Evolutionary conservation across 2,113 vertebrate species (phyloP), one percentile per base, ranked within the genome.

Genomic region (Sciurus niger): DNA sequence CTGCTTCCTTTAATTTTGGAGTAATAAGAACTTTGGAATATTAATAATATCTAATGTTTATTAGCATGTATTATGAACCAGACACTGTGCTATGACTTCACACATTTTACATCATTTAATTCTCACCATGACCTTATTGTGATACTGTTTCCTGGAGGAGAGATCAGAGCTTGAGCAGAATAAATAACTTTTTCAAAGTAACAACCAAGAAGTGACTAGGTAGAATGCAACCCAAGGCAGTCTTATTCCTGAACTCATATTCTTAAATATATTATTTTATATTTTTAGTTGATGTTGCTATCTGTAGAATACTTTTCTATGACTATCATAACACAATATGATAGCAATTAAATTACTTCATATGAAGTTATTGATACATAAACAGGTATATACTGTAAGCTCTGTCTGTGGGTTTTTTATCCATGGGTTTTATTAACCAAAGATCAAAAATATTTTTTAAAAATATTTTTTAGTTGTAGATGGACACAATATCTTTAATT

Each of bases 201-300:
- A 14, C 25, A 86, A 51, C 80, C 85, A 14, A 63, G 46, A 63
- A 40, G 34, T 20, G 53, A 48, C 22, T 11, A 67, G 28, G 20
- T 84, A 5, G 9, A 76, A 65, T 72, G 24, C 53, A 92, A 8
- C 24, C 37, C 72, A 14, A 76, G 68, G 72, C 4, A 65, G 22
- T 78, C 32, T 77, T 10, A 85, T 74, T 96, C 43, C 34, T 77
- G 74, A 94, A 78, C 63, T 84, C 53, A 34, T 43, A 16, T 53
- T 86, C 40, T 87, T 94, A 94, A 86, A 53, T 65, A 53, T 65
- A 95, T 13, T 60, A 18, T 51, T 8, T 20, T 79, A 22, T 86
- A 53, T 79, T 90, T 90, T 92, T 43, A 77, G 85, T 43, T 91
- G 60, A 24, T 43, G 73, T 43, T 84, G 46, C 18, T 58, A 7